Evolutionary conservation across 2,113 vertebrate species (phyloP), one percentile per base, ranked within the genome.

Genomic region (Panthera tigris): DNA sequence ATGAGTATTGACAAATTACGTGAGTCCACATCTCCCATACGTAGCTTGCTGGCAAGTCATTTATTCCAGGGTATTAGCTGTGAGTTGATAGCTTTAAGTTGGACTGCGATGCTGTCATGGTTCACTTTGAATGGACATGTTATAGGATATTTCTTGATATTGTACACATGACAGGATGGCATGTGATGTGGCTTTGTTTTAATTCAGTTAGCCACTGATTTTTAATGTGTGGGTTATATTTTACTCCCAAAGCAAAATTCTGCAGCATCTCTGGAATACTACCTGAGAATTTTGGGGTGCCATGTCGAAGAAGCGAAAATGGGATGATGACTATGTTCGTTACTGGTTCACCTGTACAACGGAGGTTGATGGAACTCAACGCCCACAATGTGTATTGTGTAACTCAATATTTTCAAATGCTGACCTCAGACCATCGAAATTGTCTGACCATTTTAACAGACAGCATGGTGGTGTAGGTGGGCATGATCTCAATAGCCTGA

Each of bases 371-470:
- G 95, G 94, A 90, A 97, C 95, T 65, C 97, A 97, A 3, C 78
- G 65, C 18, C 97, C 97, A 19, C 89, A 94, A 1, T 96, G 97
- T 90, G 98, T 98, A 4, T 68, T 97, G 21, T 97, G 97, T 93
- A 97, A 96, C 73, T 97, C 90, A 0, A 21, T 97, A 29, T 97
- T 98, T 94, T 89, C 96, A 85, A 97, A 97, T 31, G 69, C 92
- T 81, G 90, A 96, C 50, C 95, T 98, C 92, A 91, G 85, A 48
- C 94, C 97, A 18, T 98, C 97, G 52, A 97, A 97, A 92, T 90
- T 98, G 36, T 98, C 97, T 80, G 95, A 97, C 83, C 97, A 96
- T 78, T 98, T 98, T 80, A 96, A 97, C 91, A 92, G 95, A 81
- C 97, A 94, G 69, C 97, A 97, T 55, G 94, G 95, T 83, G 94